phyloP scores from a whole-genome alignment of 1,140 invertebrate species.

The Drosophila micromelanica region DNA sequence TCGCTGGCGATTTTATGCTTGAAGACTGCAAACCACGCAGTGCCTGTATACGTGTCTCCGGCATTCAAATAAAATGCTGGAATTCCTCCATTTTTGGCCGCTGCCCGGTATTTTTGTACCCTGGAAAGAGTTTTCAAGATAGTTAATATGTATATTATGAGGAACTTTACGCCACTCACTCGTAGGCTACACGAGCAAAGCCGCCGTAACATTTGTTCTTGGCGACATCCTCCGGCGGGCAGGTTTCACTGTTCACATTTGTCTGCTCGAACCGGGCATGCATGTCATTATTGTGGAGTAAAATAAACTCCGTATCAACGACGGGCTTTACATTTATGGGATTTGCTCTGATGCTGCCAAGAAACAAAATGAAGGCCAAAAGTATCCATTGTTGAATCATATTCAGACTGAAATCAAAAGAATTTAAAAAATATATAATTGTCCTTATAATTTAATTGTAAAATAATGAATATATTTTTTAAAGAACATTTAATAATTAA shows the following conservation, averaged over 20 bases:
- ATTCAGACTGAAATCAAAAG: constrained; percentile 7
- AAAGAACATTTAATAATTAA: too few species aligned
- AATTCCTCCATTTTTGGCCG: constrained; percentile 85
- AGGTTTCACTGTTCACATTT: constrained; percentile 88
- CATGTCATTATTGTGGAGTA: constrained; percentile 96
- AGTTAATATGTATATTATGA: not conserved
- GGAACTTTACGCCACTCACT: constrained; percentile 82
- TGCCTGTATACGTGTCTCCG: constrained; percentile 95
- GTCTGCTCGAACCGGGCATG: constrained; percentile 93
- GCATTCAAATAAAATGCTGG: constrained; percentile 92
- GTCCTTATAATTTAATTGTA: too few species aligned
- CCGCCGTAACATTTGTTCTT: constrained; percentile 91
- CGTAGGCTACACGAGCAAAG: constrained; percentile 89
- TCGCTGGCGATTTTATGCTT: constrained; percentile 90
- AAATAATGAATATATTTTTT: too few species aligned
- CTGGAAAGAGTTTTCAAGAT: constrained; percentile 54
- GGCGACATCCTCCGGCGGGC: constrained; percentile 85
- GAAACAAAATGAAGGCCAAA: not conserved
- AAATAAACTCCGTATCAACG: constrained; percentile 85
- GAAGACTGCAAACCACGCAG: constrained; percentile 91
- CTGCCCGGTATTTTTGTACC: constrained; percentile 86
- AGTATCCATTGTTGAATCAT: constrained; percentile 21
- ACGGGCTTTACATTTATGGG: constrained; percentile 26
- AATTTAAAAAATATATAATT: not conserved
- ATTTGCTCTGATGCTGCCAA: constrained; percentile 18